Evolutionary conservation across 2,113 vertebrate genomes (phyloP).

Genomic region (Ammodytes dubius): DNA sequence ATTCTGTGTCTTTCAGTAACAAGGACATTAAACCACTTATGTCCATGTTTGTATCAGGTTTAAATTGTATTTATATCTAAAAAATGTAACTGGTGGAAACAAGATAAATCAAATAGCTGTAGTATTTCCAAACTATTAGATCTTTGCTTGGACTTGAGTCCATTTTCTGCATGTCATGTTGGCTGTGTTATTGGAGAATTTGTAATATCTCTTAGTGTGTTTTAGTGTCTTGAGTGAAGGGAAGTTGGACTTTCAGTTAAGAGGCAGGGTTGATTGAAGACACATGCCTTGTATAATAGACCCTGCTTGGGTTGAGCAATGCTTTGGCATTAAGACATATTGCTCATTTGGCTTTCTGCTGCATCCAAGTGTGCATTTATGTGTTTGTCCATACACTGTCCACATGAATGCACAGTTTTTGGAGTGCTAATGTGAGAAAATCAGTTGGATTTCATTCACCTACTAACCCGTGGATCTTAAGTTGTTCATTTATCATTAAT

Average conservation of each 20-base stretch:
- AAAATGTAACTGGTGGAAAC: background rate
- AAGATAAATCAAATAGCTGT: conserved; percentile 11
- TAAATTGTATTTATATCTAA: background rate
- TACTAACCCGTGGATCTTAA: background rate
- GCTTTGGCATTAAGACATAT: conserved; percentile 56
- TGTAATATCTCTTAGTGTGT: conserved; percentile 20
- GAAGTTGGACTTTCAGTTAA: conserved; percentile 59
- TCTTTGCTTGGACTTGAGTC: conserved; percentile 30
- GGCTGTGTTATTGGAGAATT: conserved; percentile 18
- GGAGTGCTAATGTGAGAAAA: background rate
- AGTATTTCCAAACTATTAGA: background rate
- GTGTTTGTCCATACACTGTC: conserved; percentile 2
- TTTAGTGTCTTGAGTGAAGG: conserved; percentile 30
- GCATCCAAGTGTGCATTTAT: conserved; percentile 36
- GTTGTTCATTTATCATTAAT: background rate
- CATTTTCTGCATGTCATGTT: background rate
- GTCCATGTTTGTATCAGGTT: background rate
- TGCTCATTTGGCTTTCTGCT: conserved; percentile 39
- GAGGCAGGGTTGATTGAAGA: conserved; percentile 76
- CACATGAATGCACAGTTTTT: background rate
- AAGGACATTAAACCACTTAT: background rate
- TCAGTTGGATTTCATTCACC: background rate
- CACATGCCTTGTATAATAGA: conserved; percentile 80
- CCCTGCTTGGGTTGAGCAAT: conserved; percentile 78
- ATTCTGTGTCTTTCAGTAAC: background rate